These are phyloP conservation scores for Maniola jurtina DNA, from an alignment of 1,140 invertebrate species.

Conservation along the genomic window DNA sequence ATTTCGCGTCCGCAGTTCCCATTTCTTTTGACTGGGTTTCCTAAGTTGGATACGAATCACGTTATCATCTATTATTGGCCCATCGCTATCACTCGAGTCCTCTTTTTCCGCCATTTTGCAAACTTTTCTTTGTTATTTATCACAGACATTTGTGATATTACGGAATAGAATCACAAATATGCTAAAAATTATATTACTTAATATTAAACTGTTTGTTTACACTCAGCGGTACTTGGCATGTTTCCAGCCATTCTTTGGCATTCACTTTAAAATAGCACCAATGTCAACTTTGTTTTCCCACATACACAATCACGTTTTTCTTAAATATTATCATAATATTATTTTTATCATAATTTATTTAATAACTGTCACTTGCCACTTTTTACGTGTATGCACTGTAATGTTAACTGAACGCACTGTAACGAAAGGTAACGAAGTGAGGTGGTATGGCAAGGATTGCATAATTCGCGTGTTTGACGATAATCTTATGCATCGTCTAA, in stretches of 20 bases:
- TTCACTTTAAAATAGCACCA: slow-evolving; percentile 70
- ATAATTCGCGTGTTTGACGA: slow-evolving; percentile 55
- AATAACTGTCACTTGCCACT: slow-evolving; percentile 25
- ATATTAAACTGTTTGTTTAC: slow-evolving; percentile 73
- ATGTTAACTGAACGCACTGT: slow-evolving; percentile 55
- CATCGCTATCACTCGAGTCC: slow-evolving; percentile 64
- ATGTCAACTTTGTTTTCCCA: slow-evolving; percentile 76
- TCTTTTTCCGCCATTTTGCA: slow-evolving; percentile 60
- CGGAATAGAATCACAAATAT: slow-evolving; percentile 39
- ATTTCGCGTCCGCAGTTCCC: slow-evolving; percentile 74
- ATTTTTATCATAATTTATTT: slow-evolving; percentile 16
- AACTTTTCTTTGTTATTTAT: slow-evolving; percentile 37
- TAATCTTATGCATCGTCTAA: slow-evolving; percentile 58
- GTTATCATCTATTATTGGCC: slow-evolving; percentile 73
- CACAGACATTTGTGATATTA: slow-evolving; percentile 38
- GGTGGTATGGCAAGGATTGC: slow-evolving; percentile 58
- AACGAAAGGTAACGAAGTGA: slow-evolving; percentile 30
- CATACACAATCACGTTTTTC: slow-evolving; percentile 40
- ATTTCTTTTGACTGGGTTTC: slow-evolving; percentile 71
- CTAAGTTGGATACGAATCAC: slow-evolving; percentile 75
- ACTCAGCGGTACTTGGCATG: slow-evolving; percentile 70
- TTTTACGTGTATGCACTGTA: slow-evolving; percentile 44
- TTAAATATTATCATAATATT: slow-evolving; percentile 20
- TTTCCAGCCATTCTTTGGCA: slow-evolving; percentile 64
- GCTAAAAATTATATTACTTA: slow-evolving; percentile 44